Percentiles rank a stretch among this genome's conserved stretches.
Evolutionary conservation across 2,888 invertebrate genomes (phyloP).

Genomic region (Aelia acuminata): DNA sequence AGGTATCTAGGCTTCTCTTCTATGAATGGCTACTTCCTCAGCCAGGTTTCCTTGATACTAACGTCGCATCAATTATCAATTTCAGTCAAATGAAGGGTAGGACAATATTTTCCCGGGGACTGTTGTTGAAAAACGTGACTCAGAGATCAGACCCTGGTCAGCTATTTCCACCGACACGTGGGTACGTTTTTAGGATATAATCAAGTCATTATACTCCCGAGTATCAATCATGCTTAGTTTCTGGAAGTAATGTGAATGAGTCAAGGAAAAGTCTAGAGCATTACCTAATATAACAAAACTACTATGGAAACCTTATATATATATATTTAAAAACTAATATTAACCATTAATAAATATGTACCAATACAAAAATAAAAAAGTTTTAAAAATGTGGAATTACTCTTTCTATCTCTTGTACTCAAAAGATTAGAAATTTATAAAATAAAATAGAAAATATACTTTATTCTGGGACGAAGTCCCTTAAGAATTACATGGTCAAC

Average conservation of each 20-base stretch:
- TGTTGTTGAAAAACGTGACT: slow-evolving; percentile 23
- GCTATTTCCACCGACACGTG: not conserved
- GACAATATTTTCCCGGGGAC: not conserved
- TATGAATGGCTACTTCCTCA: slow-evolving; percentile 11
- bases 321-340: no score
- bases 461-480: no score
- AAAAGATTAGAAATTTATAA: no score
- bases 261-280: not conserved
- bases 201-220: not conserved
- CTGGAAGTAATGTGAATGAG: not conserved
- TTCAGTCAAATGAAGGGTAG: not conserved
- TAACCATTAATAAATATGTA: no score
- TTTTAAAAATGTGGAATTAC: no score
- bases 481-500: no score
- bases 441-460: no score
- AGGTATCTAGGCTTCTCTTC: not conserved
- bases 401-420: no score
- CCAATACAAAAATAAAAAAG: no score
- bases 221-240: not conserved
- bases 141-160: not conserved
- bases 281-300: not conserved
- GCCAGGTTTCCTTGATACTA: not conserved
- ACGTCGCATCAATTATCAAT: not conserved
- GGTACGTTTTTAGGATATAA: not conserved
- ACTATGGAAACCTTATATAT: no score